phyloP scores from a whole-genome alignment of 2,797 vertebrate species.

The Danio choprae region DNA sequence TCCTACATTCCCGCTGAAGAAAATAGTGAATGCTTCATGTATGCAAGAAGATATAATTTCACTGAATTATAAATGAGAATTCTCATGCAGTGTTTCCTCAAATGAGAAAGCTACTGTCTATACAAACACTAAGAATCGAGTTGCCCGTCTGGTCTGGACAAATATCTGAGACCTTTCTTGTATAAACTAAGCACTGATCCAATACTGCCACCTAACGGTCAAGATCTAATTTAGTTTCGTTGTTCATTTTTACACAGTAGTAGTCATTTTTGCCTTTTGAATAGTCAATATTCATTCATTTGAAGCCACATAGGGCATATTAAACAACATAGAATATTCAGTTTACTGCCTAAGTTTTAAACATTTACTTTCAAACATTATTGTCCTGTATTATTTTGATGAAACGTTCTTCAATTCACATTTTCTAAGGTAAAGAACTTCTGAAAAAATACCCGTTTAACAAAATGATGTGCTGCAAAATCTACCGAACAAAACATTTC shows the following conservation, averaged over 20 bases:
- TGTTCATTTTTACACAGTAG: not conserved
- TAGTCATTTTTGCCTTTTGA: not conserved
- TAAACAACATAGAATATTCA: too few species aligned
- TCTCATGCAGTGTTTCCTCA: not conserved
- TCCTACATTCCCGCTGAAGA: slow-evolving; percentile 16
- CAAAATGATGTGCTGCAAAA: too few species aligned
- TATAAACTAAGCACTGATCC: not conserved
- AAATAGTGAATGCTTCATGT: slow-evolving; percentile 31
- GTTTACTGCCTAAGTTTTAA: too few species aligned
- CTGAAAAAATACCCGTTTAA: too few species aligned
- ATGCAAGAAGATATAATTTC: slow-evolving; percentile 4
- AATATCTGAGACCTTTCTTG: not conserved
- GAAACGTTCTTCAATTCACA: too few species aligned
- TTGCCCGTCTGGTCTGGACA: not conserved
- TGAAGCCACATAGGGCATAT: too few species aligned
- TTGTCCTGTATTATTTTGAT: too few species aligned
- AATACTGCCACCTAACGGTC: slow-evolving; percentile 28
- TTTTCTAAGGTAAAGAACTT: too few species aligned
- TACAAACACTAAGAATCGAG: not conserved
- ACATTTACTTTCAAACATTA: too few species aligned
- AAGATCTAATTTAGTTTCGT: not conserved
- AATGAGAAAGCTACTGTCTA: not conserved
- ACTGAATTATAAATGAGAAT: slow-evolving; percentile 1
- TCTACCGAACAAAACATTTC: too few species aligned
- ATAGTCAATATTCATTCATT: not conserved